Base-by-base conservation (phyloP, 2,888 invertebrate genomes). In the Elgonia sp. region DNA sequence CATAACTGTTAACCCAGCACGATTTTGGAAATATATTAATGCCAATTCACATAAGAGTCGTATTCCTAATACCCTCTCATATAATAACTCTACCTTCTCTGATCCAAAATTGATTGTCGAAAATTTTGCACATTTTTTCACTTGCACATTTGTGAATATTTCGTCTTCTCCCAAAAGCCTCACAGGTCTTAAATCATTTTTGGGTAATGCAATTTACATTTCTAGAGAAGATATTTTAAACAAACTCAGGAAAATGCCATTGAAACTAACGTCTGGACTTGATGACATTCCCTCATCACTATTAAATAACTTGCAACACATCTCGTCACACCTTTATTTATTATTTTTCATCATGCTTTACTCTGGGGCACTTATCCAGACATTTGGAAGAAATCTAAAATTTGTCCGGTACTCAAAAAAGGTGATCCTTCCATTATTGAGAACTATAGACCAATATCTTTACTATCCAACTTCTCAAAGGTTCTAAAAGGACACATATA, bases 91-190 rank as follows among this genome's bases (percentile, higher is more conserved):
- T 6, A 46, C 46, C 10, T 67, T 14, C 12, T 67, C 67, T 46
- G 67, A 67, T 46, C 46, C 20, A 16, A 20, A 67, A 21, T 12
- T 14, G 4, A 67, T 20, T 46, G 67, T 67, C 46, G 46, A 67
- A 21, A 46, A 46, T 5, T 67, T 42, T 21, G 67, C 46, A 14
- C 16, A 21, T 14, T 21, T 62, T 62, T 37, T 21, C 62, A 21
- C 9, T 3, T 57, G 5, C 29, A 29, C 5, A n/a, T n/a, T n/a
- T n/a, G n/a, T n/a, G 1, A 29, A 29, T 5, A 5, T 5, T 29
- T 1, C 29, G 29, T 29, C 29, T 3, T 29, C 29, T 29, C 29
- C 29, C 5, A 3, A 1, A 1, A 29, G 29, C 29, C 29, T 3
- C 29, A n/a, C n/a, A n/a, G n/a, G 8, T 42, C 42, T 9, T 42